Evolutionary conservation across 2,797 vertebrate genomes (phyloP), one percentile per base, ranked within the genome.

Genomic region (Tangara arthus): DNA sequence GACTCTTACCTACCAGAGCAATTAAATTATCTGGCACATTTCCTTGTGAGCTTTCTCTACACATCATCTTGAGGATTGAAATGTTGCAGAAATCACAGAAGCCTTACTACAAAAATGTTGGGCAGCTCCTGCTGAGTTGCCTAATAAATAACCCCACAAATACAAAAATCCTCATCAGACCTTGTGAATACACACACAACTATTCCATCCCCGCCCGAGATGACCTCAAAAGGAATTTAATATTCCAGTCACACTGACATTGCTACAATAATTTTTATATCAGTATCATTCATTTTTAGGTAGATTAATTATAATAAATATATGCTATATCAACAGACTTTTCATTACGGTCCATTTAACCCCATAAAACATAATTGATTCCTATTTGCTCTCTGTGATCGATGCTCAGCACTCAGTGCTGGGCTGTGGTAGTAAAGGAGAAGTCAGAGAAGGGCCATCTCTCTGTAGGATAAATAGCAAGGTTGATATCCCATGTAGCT

Each of bases 291-390:
- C 95, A 97, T 87, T 97, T 97, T 97, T 97, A 97, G 95, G 94
- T 95, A 97, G 93, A 97, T 94, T 90, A 95, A 96, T 97, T 93
- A 95, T 93, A 97, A 97, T 95, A 97, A 97, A 97, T 95, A 97
- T 95, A 78, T 94, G 94, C 96, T 95, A 95, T 97, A 97, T 95
- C 97, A 96, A 97, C 91, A 97, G 96, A 95, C 93, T 96, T 96
- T 94, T 97, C 95, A 96, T 97, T 95, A 96, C 82, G 90, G 95
- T 93, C 95, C 96, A 94, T 96, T 96, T 97, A 97, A 95, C 94
- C 96, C 96, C 91, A 97, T 97, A 96, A 97, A 97, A 97, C 64
- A 82, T 96, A 98, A 98, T 97, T 96, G 97, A 97, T 97, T 97
- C 87, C 91, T 96, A 94, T 97, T 97, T 97, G 95, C 93, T 96